Percentiles rank a stretch among this genome's conserved stretches.
These are phyloP conservation scores for Anas acuta DNA, from an alignment of 2,797 vertebrate genomes.

Conservation along the genomic window DNA sequence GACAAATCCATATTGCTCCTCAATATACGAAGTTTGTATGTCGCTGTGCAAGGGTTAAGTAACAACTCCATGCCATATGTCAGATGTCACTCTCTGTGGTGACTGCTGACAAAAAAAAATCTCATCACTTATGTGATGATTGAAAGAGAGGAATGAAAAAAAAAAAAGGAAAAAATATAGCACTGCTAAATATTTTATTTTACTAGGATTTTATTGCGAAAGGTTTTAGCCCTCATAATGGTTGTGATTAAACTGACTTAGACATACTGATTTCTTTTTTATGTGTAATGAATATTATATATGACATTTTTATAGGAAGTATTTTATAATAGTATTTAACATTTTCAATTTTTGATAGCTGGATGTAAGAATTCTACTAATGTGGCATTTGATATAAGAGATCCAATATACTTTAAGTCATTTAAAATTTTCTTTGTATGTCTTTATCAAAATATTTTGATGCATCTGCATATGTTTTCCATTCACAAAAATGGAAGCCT, in stretches of 20 bases:
- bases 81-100: neutral
- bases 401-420: conserved; percentile 43
- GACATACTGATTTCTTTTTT: conserved; percentile 78
- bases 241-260: conserved; percentile 75
- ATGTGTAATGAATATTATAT: conserved; percentile 80
- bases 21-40: neutral
- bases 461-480: conserved; percentile 28
- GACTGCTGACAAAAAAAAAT: neutral
- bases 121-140: conserved; percentile 35
- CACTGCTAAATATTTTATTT: conserved; percentile 76
- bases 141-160: neutral
- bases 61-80: neutral
- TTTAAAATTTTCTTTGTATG: conserved; percentile 48
- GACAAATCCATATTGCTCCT: neutral
- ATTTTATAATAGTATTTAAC: conserved; percentile 77
- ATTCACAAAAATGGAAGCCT: conserved; percentile 51
- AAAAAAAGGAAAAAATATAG: conserved; percentile 64
- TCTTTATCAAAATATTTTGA: conserved; percentile 70
- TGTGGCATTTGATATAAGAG: conserved; percentile 51
- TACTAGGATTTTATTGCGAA: conserved; percentile 73
- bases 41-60: neutral
- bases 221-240: conserved; percentile 74
- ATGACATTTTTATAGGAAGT: conserved; percentile 73
- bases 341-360: conserved; percentile 74
- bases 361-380: conserved; percentile 63